phyloP scores from a whole-genome alignment of 2,888 invertebrate species.

The Plagodis pulveraria region DNA sequence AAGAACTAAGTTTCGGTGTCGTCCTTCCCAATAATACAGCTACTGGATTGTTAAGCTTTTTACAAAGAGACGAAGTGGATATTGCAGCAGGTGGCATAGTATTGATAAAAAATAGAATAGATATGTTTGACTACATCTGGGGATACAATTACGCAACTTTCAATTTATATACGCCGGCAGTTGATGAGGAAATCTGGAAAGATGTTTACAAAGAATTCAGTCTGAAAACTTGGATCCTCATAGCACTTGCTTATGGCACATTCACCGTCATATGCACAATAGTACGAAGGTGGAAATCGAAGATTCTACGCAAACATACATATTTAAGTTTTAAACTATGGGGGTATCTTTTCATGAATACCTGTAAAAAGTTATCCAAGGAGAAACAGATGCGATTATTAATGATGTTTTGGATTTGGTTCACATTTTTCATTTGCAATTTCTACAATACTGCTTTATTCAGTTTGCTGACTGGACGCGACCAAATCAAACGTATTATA shows the following conservation, averaged over 20 bases:
- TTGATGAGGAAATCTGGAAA: slow-evolving; percentile 51
- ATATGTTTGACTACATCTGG: slow-evolving; percentile 60
- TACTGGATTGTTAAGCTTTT: slow-evolving; percentile 51
- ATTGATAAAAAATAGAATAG: slow-evolving; percentile 55
- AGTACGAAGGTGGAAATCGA: slow-evolving; percentile 33
- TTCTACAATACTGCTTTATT: slow-evolving; percentile 65
- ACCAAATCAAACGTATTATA: slow-evolving; percentile 41
- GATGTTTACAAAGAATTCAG: slow-evolving; percentile 58
- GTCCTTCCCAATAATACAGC: slow-evolving; percentile 56
- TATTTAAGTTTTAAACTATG: slow-evolving; percentile 49
- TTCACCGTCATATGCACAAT: slow-evolving; percentile 39
- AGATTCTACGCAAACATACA: slow-evolving; percentile 33
- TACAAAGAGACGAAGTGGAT: slow-evolving; percentile 51
- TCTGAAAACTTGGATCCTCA: slow-evolving; percentile 52
- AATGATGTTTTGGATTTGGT: slow-evolving; percentile 62
- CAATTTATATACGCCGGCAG: slow-evolving; percentile 50
- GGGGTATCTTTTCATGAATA: slow-evolving; percentile 58
- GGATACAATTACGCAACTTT: slow-evolving; percentile 54
- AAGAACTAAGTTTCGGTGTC: slow-evolving; percentile 43
- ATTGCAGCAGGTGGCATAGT: slow-evolving; percentile 56
- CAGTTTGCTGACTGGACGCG: slow-evolving; percentile 56
- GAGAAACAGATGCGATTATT: slow-evolving; percentile 48
- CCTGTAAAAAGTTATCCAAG: slow-evolving; percentile 46
- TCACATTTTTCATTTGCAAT: slow-evolving; percentile 60
- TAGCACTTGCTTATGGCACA: slow-evolving; percentile 43